phyloP scores from a whole-genome alignment of 2,888 invertebrate species.

The Drosophila pullipes region DNA sequence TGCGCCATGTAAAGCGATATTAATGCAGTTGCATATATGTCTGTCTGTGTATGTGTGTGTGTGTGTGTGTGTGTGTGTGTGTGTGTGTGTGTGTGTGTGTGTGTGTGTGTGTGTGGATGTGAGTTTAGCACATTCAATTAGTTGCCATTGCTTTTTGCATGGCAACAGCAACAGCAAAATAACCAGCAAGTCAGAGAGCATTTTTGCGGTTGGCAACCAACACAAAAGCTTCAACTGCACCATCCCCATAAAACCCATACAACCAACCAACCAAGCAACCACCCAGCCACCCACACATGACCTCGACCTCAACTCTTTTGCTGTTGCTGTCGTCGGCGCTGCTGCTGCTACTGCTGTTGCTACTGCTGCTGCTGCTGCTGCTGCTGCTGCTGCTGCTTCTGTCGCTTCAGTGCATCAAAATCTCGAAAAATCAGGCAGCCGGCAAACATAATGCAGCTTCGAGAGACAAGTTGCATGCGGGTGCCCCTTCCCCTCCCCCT shows the following conservation, averaged over 20 bases:
- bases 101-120: conserved; percentile 21
- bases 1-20: conserved; percentile 71
- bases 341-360: conserved; percentile 15
- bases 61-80: not conserved
- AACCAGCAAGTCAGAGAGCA: conserved; percentile 45
- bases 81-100: conserved; percentile 11
- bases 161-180: conserved; percentile 54
- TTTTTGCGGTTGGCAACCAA: conserved; percentile 72
- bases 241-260: not conserved
- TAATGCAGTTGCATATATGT: conserved; percentile 41
- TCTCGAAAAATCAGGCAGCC: conserved; percentile 76
- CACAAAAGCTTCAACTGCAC: conserved; percentile 54
- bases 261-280: not conserved
- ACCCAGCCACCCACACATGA: conserved; percentile 37
- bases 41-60: not conserved
- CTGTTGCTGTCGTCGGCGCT: conserved; percentile 21
- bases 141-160: conserved; percentile 71
- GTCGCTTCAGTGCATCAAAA: conserved; percentile 59
- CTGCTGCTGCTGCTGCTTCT: conserved; percentile 26
- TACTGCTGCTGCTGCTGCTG: conserved; percentile 1
- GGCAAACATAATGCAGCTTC: conserved; percentile 63
- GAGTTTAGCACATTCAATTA: conserved; percentile 76
- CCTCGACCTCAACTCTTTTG: conserved; percentile 67
- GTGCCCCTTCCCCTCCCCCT: conserved; percentile 6
- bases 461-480: conserved; percentile 48